Base-by-base conservation (phyloP, 1,140 invertebrate species). In the Drosophila nigromelanica region DNA sequence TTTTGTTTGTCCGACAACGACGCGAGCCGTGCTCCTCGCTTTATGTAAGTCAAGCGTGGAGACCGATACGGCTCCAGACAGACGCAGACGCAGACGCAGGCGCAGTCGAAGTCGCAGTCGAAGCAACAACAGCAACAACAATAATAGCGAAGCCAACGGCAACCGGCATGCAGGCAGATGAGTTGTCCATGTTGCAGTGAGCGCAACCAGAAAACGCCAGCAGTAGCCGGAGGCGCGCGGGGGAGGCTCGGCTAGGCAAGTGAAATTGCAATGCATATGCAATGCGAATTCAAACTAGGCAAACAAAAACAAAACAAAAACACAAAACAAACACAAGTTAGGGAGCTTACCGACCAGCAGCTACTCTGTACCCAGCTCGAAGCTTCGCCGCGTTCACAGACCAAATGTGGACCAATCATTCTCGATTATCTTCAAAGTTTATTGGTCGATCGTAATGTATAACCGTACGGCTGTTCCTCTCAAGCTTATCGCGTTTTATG, bases 1-100 rank as follows among this genome's bases (percentile, higher is more conserved):
- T 87, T 87, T 78, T 76, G 51, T 68, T 59, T 83, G 80, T 72
- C 76, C 74, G 72, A 71, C 47, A 62, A 45, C 51, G 64, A 47
- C 67, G 58, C 33, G 51, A 55, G 63, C 54, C 58, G 67, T 73
- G 75, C 75, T 86, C 82, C 82, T 68, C 70, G 82, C 82, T 87
- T 87, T 87, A 87, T 87, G 83, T 87, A 87, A 87, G 83, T 83
- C 83, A 87, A 79, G 56, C 79, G 72, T 77, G 70, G 62, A 78
- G 75, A 70, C 78, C 37, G 63, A 76, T 55, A 76, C 68, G 56
- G 37, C 59, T 39, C 48, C 33, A 43, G 50, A 58, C 71, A 59
- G 39, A 40, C 39, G 40, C 43, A 56, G 35, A 33, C 47, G 12
- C 50, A 37, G 40, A 0, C 33, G 33, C 33, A 7, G 33, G 3